A percentile compares a stretch with the other conserved stretches of the same genome.
These are phyloP conservation scores for Trinorchestia longiramus DNA, from an alignment of 1,140 invertebrate genomes.

Conservation along the genomic window DNA sequence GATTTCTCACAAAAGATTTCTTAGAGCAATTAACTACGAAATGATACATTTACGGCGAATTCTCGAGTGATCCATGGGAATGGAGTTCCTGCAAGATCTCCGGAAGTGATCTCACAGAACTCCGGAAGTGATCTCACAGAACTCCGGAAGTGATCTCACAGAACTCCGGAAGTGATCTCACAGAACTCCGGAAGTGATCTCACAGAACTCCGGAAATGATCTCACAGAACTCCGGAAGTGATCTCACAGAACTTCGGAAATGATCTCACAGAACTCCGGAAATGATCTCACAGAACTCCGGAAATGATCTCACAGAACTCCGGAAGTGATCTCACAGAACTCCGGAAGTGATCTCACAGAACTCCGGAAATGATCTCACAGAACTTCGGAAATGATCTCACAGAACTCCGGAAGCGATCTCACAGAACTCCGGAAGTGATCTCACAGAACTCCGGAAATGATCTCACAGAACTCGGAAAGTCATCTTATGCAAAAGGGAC, in stretches of 20 bases:
- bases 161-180: background rate
- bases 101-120: background rate
- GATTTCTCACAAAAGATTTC: background rate
- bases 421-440: background rate
- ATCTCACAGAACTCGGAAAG: background rate
- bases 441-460: background rate
- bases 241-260: background rate
- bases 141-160: background rate
- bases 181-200: background rate
- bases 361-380: background rate
- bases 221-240: background rate
- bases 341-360: background rate
- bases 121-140: background rate
- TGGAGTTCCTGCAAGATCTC: background rate
- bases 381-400: background rate
- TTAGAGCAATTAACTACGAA: background rate
- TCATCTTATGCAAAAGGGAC: background rate
- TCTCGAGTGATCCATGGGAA: background rate
- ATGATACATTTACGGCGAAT: background rate
- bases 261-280: background rate
- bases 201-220: background rate
- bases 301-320: background rate
- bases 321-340: background rate
- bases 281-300: background rate
- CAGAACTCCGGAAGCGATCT: background rate